Percentiles rank a stretch among this genome's conserved stretches.
Evolutionary conservation across 2,797 vertebrate genomes (phyloP).

Genomic region (Mus minutoides): DNA sequence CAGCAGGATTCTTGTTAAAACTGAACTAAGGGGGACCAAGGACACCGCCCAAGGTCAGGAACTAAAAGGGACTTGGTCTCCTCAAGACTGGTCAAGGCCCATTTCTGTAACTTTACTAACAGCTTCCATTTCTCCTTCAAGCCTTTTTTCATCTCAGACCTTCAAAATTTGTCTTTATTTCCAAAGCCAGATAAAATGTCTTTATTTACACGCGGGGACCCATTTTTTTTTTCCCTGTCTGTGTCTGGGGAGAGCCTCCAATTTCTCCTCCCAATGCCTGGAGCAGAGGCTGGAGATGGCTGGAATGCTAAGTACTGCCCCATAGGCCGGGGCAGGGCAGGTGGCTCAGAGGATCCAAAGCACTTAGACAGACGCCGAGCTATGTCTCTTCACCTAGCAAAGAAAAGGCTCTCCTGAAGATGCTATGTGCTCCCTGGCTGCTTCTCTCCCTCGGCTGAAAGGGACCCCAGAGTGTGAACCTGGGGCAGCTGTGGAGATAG

Average conservation of each 20-base stretch:
- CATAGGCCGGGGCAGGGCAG: neutral
- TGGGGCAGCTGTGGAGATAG: neutral
- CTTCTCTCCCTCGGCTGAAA: neutral
- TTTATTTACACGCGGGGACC: neutral
- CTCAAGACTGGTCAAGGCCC: neutral
- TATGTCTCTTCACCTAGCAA: neutral
- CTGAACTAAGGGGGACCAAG: neutral
- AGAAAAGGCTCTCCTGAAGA: neutral
- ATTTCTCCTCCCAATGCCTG: neutral
- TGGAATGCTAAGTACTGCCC: neutral
- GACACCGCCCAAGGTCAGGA: neutral
- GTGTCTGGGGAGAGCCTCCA: neutral
- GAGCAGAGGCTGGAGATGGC: neutral
- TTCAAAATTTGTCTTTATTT: neutral
- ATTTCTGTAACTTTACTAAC: neutral
- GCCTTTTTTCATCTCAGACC: neutral
- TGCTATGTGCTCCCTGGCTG: neutral
- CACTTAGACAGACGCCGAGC: neutral
- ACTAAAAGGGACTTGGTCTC: neutral
- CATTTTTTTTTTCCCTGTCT: neutral
- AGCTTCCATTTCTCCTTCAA: neutral
- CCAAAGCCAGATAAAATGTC: neutral
- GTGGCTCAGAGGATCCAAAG: neutral
- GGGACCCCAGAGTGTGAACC: neutral
- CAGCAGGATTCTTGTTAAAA: neutral